Evolutionary conservation across 2,797 vertebrate species (phyloP).

Genomic region (Tapirus indicus): DNA sequence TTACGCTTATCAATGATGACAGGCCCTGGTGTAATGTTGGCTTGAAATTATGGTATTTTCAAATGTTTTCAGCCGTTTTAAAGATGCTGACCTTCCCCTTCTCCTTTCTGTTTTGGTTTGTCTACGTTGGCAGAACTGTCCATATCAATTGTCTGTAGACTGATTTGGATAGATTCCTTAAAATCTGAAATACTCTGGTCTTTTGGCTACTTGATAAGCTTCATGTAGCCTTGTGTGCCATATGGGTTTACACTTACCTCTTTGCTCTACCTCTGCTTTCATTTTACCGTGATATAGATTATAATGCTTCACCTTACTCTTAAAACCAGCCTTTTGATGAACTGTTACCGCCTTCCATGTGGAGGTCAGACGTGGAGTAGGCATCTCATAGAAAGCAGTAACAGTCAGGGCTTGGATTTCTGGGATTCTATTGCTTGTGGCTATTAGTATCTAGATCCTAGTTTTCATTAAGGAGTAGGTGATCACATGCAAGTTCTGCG

Average conservation of each 20-base stretch:
- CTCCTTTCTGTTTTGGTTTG: not conserved
- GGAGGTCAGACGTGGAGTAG: not conserved
- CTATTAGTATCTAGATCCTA: not conserved
- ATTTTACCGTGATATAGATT: not conserved
- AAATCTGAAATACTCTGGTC: not conserved
- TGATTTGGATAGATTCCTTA: not conserved
- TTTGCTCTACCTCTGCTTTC: not conserved
- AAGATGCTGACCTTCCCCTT: not conserved
- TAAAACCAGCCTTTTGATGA: not conserved
- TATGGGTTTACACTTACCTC: not conserved
- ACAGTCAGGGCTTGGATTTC: not conserved
- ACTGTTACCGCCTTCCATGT: not conserved
- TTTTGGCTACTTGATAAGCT: not conserved
- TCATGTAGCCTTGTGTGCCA: not conserved
- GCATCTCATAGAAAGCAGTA: not conserved
- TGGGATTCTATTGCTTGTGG: not conserved
- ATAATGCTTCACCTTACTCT: not conserved
- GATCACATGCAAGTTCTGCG: not conserved
- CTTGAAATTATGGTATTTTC: not conserved
- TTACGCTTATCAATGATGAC: not conserved
- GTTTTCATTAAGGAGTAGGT: not conserved
- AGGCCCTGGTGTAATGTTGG: not conserved
- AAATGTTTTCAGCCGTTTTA: not conserved
- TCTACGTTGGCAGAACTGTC: not conserved
- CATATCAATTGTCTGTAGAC: not conserved